Conservation (phyloP, 2,797 vertebrate genomes). For the Enteromius thamalakanensis region DNA sequence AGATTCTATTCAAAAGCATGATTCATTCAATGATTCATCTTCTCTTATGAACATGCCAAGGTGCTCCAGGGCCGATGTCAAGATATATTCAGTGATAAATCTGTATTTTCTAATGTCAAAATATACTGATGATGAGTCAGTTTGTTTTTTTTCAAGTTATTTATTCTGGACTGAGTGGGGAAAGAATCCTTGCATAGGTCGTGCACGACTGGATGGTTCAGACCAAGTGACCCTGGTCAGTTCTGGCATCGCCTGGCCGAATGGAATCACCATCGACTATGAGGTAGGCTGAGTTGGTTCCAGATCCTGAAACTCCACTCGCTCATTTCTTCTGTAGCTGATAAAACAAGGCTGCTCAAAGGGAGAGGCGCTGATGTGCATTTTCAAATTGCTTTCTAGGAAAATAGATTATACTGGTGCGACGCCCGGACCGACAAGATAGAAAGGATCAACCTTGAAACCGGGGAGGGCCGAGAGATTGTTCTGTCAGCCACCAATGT, state of each 20-base stretch:
- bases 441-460: conserved; percentile 99
- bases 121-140: neutral
- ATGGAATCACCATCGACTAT: conserved; percentile 96
- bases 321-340: conserved; percentile 64
- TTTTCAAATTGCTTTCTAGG: conserved; percentile 89
- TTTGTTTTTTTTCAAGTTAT: conserved; percentile 75
- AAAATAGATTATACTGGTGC: conserved; percentile 99
- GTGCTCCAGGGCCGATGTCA: neutral
- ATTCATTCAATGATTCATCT: neutral
- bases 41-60: neutral
- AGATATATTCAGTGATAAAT: neutral
- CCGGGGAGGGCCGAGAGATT: conserved; percentile 92
- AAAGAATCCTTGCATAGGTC: conserved; percentile 93
- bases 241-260: conserved; percentile 93
- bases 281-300: conserved; percentile 78
- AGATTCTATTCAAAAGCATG: neutral
- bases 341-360: conserved; percentile 67
- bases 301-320: conserved; percentile 36
- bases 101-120: neutral
- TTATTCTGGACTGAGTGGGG: conserved; percentile 99
- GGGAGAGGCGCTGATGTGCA: conserved; percentile 72
- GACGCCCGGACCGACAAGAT: conserved; percentile 98
- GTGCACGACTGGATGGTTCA: conserved; percentile 91
- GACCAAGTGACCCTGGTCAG: conserved; percentile 92
- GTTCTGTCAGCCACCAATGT: conserved; percentile 95